A percentile compares a stretch with the other conserved stretches of the same genome.
These are phyloP conservation scores for Hucho hucho DNA, from an alignment of 2,113 vertebrate genomes.

Conservation along the genomic window DNA sequence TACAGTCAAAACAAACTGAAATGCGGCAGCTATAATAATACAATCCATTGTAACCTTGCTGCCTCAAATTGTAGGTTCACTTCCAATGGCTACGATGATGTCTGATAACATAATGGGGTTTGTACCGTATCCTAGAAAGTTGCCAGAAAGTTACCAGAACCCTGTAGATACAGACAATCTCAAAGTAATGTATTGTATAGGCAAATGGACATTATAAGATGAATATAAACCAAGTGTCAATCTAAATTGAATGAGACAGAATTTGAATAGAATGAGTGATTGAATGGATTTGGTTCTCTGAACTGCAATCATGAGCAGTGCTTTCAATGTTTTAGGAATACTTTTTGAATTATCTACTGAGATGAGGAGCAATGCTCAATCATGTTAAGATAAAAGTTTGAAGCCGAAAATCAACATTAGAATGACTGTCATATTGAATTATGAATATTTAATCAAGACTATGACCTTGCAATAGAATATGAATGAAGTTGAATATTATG, in stretches of 20 bases:
- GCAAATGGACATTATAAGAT: not conserved
- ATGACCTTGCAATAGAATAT: not conserved
- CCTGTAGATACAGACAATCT: not conserved
- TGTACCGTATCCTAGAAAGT: not conserved
- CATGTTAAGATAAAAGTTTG: constrained; percentile 2
- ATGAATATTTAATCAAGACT: not conserved
- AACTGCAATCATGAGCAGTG: not conserved
- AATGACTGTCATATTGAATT: not conserved
- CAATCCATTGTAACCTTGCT: not conserved
- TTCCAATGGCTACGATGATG: too few species aligned
- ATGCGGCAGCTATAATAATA: not conserved
- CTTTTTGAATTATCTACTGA: constrained; percentile 5
- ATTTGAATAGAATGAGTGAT: not conserved
- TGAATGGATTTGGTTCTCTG: not conserved
- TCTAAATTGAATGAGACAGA: not conserved
- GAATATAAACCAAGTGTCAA: not conserved
- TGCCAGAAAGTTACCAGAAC: not conserved
- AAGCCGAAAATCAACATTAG: not conserved
- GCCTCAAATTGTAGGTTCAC: too few species aligned
- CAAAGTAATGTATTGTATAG: not conserved
- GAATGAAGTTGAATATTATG: not conserved
- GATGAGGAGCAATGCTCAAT: not conserved
- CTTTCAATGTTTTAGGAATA: not conserved
- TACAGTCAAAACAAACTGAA: not conserved
- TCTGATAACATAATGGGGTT: too few species aligned